These are phyloP conservation scores for Nowickia ferox DNA, from an alignment of 2,888 invertebrate species.

Conservation along the genomic window DNA sequence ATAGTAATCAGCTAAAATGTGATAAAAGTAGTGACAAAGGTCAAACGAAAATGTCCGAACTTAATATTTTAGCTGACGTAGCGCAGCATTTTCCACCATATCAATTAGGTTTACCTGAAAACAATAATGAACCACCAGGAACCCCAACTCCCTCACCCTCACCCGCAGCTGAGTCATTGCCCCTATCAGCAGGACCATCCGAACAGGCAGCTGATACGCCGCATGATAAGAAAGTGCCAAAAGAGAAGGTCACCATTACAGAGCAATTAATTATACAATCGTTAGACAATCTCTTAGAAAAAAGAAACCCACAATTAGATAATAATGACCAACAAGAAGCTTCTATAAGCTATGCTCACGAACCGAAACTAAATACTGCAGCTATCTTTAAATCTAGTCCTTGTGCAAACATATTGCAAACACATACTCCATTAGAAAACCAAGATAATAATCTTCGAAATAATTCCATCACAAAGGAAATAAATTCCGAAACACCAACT, in stretches of 20 bases:
- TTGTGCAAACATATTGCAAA: conserved; percentile 9
- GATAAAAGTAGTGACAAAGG: conserved; percentile 27
- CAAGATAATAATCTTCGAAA: not conserved
- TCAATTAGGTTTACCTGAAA: conserved; percentile 52
- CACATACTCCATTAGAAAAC: conserved; percentile 25
- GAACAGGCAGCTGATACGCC: not conserved
- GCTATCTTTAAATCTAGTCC: conserved; percentile 49
- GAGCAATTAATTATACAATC: conserved; percentile 60
- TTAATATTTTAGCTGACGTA: conserved; percentile 60
- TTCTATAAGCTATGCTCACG: conserved; percentile 37
- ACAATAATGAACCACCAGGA: conserved; percentile 26
- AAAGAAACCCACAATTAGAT: conserved; percentile 29
- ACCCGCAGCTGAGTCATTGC: not conserved
- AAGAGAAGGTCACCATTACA: conserved; percentile 50
- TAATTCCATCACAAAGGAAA: not conserved
- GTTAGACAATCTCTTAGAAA: conserved; percentile 36
- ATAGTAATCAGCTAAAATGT: conserved; percentile 29
- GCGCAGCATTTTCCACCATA: conserved; percentile 64
- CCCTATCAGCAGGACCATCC: not conserved
- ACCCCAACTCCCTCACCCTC: not conserved
- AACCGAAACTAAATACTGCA: conserved; percentile 45
- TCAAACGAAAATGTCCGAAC: conserved; percentile 53
- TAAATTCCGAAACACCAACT: not conserved
- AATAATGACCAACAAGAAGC: conserved; percentile 10
- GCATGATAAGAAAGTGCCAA: conserved; percentile 8